Percentiles rank a stretch among this genome's conserved stretches.
Evolutionary conservation across 2,113 vertebrate genomes (phyloP).

Genomic region (Gobio gobio): DNA sequence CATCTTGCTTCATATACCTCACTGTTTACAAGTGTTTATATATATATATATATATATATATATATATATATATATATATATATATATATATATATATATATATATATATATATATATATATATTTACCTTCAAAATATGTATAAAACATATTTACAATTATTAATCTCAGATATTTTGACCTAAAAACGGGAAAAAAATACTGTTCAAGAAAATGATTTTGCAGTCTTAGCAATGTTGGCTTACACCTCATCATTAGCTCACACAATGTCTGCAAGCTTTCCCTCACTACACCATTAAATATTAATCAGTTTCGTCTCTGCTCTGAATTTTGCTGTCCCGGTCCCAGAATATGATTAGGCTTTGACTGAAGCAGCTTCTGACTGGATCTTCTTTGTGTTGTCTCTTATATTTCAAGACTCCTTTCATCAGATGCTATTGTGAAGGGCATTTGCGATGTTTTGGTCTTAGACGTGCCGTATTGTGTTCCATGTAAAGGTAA

Average conservation of each 20-base stretch:
- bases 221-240: neutral
- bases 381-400: neutral
- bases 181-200: neutral
- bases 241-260: neutral
- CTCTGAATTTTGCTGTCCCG: constrained; percentile 3
- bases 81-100: neutral
- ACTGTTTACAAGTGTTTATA: neutral
- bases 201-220: neutral
- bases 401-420: neutral
- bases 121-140: too few relatives aligned
- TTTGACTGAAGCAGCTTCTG: neutral
- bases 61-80: too few relatives aligned
- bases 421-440: neutral
- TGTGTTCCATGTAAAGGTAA: neutral
- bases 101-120: neutral
- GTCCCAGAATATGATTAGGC: neutral
- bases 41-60: neutral
- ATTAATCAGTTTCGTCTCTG: constrained; percentile 12
- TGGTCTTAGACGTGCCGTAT: neutral
- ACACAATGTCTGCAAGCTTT: neutral
- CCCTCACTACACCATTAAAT: constrained; percentile 10
- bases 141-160: too few relatives aligned
- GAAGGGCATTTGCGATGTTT: neutral
- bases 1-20: constrained; percentile 9
- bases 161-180: neutral